Base-by-base conservation (phyloP, 2,888 invertebrate species). In the Gymnocheta viridis region DNA sequence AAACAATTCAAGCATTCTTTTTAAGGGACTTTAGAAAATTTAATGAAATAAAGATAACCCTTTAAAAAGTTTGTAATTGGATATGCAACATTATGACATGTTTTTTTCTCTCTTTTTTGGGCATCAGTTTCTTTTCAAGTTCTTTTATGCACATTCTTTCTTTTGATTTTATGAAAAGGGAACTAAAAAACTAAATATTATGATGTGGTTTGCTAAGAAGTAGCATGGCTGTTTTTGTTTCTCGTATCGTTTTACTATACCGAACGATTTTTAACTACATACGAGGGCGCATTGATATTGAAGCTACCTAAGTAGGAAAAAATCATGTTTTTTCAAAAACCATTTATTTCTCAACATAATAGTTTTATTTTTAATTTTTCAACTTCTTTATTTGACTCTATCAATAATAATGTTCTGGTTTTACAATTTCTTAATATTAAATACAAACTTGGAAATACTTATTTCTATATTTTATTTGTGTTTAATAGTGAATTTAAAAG, bases 61-160 rank as follows among this genome's bases (percentile, higher is more conserved):
- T 76, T 72, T 70, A 44, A 51, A 51, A 70, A 83, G 80, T 70
- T 70, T 44, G 76, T 80, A 83, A 83, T 67, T 67, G 72, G 76
- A 83, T 76, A 83, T 56, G 29, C 3, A 56, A 17, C 17, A 56
- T n/a, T 27, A 27, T 67, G 38, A 10, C 35, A 29, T 47, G 7
- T 49, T 47, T 47, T 44, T 22, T 64, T 29, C 29, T 35, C 1
- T 60, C 49, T 38, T 24, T n/a, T 62, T 9, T 56, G 29, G 19
- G 56, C 66, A 44, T 27, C 22, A 47, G 27, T n/a, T 54, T 24
- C n/a, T 14, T 27, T 47, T n/a, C 6, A 6, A 9, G 7, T 17
- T 47, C 7, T 47, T 19, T 17, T 7, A 41, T 10, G 9, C 1
- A 7, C 19, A 17, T 44, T 44, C n/a, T 1, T 17, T 17, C 7